These are phyloP conservation scores for Rhingia rostrata DNA, from an alignment of 2,888 invertebrate genomes.

Conservation along the genomic window DNA sequence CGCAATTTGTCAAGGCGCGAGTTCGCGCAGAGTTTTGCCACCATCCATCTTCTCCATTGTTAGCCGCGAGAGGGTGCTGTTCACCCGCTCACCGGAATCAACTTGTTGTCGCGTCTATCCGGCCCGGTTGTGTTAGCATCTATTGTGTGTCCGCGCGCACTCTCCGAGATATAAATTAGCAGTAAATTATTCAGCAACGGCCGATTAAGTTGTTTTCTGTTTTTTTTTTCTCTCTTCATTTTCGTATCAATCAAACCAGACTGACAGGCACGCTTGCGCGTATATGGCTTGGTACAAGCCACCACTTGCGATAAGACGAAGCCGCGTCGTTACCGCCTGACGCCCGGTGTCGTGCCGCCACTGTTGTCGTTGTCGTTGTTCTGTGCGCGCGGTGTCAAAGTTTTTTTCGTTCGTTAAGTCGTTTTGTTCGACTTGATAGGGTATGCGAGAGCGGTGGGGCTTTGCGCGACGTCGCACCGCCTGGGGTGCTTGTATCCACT, in stretches of 20 bases:
- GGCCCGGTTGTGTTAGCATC: slow-evolving; percentile 61
- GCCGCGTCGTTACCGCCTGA: slow-evolving; percentile 77
- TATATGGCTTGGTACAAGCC: slow-evolving; percentile 78
- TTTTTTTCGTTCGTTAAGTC: slow-evolving; percentile 46
- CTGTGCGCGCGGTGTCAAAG: slow-evolving; percentile 76
- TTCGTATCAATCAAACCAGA: slow-evolving; percentile 80
- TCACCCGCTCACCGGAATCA: background rate
- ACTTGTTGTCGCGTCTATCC: slow-evolving; percentile 18
- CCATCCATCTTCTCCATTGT: slow-evolving; percentile 5
- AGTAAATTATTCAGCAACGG: slow-evolving; percentile 71
- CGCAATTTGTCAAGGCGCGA: slow-evolving; percentile 68
- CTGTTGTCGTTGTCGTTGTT: slow-evolving; percentile 19
- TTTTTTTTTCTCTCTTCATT: slow-evolving; percentile 50
- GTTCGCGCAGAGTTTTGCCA: slow-evolving; percentile 6
- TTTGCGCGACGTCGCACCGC: background rate
- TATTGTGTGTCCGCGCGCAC: slow-evolving; percentile 60
- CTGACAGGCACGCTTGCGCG: slow-evolving; percentile 80
- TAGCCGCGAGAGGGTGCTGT: slow-evolving; percentile 39
- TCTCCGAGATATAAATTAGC: slow-evolving; percentile 69
- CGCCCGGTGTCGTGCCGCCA: slow-evolving; percentile 73
- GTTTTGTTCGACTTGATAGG: slow-evolving; percentile 43
- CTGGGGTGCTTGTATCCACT: slow-evolving; percentile 22
- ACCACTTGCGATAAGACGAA: slow-evolving; percentile 78
- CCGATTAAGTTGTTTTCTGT: slow-evolving; percentile 75
- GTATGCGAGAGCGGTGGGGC: slow-evolving; percentile 6